Percentiles rank a stretch among this genome's conserved stretches.
Conservation (phyloP, 2,113 vertebrate species). For the Callorhinus ursinus region DNA sequence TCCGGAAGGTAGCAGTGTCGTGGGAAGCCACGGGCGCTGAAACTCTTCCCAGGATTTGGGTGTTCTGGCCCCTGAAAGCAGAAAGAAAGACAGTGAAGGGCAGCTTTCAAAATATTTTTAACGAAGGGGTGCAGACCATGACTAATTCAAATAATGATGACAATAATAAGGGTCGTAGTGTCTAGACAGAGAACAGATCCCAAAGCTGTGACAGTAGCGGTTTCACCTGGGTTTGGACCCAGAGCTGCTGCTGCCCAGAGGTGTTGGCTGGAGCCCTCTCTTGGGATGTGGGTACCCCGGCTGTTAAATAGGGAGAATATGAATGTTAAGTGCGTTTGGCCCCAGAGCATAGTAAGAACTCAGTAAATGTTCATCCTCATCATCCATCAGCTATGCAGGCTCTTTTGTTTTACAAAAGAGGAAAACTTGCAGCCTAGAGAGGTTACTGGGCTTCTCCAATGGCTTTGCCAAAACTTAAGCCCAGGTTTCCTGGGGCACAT, state of each 20-base stretch:
- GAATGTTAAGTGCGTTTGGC: background rate
- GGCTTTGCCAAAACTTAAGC: background rate
- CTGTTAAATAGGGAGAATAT: background rate
- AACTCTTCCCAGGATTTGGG: conserved; percentile 94
- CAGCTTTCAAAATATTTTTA: background rate
- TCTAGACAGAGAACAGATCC: background rate
- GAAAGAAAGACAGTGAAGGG: background rate
- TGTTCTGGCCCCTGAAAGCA: conserved; percentile 92
- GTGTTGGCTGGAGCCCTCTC: background rate
- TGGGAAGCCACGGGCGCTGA: conserved; percentile 96
- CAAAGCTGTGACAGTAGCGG: accelerated
- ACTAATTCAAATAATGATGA: background rate
- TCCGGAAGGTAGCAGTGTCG: conserved; percentile 98
- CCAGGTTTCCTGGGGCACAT: background rate
- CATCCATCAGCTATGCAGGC: background rate
- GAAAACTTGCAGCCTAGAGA: background rate
- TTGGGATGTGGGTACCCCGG: background rate
- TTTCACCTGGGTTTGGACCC: background rate
- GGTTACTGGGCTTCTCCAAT: background rate
- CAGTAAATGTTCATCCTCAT: background rate
- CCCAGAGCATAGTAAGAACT: background rate
- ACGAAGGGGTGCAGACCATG: background rate
- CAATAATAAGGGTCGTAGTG: background rate
- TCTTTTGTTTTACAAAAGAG: background rate
- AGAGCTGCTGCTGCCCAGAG: background rate